These are phyloP conservation scores for Temnothorax rugatulus DNA, from an alignment of 2,888 invertebrate species.

Conservation along the genomic window DNA sequence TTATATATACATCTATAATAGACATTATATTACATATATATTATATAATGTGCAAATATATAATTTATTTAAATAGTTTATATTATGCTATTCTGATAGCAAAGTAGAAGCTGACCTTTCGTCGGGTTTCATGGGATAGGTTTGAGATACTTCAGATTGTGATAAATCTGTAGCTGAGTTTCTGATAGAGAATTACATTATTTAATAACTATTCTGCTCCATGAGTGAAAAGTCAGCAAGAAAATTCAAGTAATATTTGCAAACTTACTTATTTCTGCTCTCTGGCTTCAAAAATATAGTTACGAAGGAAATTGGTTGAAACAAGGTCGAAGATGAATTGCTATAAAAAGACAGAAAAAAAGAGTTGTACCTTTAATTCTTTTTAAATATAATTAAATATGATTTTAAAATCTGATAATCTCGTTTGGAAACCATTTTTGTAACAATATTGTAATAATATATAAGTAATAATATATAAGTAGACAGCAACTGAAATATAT, in stretches of 20 bases:
- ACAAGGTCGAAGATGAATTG: conserved; percentile 21
- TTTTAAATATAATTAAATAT: not conserved
- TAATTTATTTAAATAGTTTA: not conserved
- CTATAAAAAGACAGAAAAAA: not conserved
- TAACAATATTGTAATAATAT: conserved; percentile 5
- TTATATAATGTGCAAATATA: not conserved
- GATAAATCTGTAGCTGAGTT: conserved; percentile 18
- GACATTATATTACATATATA: no score
- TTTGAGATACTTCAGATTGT: not conserved
- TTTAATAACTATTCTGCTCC: not conserved
- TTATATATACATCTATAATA: no score
- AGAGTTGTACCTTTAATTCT: not conserved
- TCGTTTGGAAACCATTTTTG: not conserved
- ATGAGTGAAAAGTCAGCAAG: not conserved
- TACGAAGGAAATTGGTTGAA: conserved; percentile 47
- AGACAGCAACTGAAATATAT: not conserved
- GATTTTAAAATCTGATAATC: not conserved
- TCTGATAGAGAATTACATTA: conserved; percentile 8
- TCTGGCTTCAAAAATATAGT: conserved; percentile 49
- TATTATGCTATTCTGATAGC: not conserved
- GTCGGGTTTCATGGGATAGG: not conserved
- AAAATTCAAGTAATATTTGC: conserved; percentile 1
- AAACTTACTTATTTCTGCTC: conserved; percentile 20
- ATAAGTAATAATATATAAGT: not conserved
- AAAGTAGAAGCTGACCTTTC: conserved; percentile 19